Conservation (phyloP, 2,888 invertebrate genomes). For the Apodemia mormo region DNA sequence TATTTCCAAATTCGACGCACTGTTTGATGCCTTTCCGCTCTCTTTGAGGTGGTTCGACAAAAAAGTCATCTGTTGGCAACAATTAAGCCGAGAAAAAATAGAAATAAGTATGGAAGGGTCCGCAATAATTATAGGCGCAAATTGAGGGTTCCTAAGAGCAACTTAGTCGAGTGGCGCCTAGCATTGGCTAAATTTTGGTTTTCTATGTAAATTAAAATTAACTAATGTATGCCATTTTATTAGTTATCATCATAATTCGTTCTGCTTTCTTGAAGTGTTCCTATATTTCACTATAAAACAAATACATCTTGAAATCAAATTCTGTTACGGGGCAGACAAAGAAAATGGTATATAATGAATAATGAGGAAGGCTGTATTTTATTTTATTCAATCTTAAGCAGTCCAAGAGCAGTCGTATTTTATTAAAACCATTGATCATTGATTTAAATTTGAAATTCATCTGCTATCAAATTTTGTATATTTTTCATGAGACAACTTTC, state of each 20-base stretch:
- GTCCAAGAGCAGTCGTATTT: too few species aligned
- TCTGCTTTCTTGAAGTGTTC: neutral
- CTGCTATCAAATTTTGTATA: too few species aligned
- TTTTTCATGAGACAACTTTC: too few species aligned
- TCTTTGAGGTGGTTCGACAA: conserved; percentile 80
- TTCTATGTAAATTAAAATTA: conserved; percentile 54
- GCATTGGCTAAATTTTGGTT: conserved; percentile 40
- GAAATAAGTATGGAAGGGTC: conserved; percentile 82
- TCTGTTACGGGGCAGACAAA: neutral
- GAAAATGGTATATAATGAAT: neutral
- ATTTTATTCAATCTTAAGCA: neutral
- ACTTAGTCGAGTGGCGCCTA: conserved; percentile 71
- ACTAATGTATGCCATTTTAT: neutral
- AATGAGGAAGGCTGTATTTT: neutral
- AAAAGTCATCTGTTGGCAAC: conserved; percentile 81
- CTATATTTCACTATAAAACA: neutral
- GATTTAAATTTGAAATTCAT: too few species aligned
- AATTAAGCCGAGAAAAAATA: conserved; percentile 79
- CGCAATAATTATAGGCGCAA: conserved; percentile 81
- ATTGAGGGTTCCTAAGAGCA: conserved; percentile 77
- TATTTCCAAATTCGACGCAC: conserved; percentile 82
- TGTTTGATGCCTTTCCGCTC: conserved; percentile 82
- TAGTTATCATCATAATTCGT: neutral
- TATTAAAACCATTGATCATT: too few species aligned
- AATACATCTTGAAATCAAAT: neutral